Base-by-base conservation (phyloP, 2,113 vertebrate species). In the Platichthys flesus region DNA sequence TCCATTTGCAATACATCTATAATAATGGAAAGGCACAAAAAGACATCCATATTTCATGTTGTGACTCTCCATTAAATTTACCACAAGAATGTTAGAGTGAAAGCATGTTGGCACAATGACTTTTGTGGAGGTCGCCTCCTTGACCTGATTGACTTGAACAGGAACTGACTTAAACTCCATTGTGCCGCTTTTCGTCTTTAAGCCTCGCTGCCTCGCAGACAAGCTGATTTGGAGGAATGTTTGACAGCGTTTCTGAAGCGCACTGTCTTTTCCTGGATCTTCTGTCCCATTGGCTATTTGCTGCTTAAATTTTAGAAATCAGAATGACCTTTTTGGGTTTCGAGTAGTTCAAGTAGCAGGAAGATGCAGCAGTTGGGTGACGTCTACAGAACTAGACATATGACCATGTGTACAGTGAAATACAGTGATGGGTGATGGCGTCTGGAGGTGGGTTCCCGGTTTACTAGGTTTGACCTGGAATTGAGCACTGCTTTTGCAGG, bases 1-100 rank as follows among this genome's bases (percentile, higher is more conserved):
- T 86, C 84, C 83, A 89, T 85, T 88, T 83, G 84, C 87, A 88
- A 87, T 82, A 69, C 89, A 91, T 91, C 85, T 90, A 87, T 91
- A 87, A 69, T 82, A 84, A 90, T 81, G 82, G 68, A 84, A 78
- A 87, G 79, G 68, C 66, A 88, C 78, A 90, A 86, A 86, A 88
- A 84, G 81, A 58, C 24, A 79, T 92, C 49, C 2, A 83, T 88
- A 69, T 89, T 91, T 86, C 55, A 92, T 83, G 60, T 69, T 70
- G 42, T 57, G 65, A 73, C 72, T 74, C 57, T 78, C 74, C 76
- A 79, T 88, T 85, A 88, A 86, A 71, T 88, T 83, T 74, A 82
- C 90, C 85, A 79, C 23, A 5, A 76, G 81, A 56, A 67, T 77
- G 72, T 81, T 83, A 40, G 66, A 35, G 52, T 87, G 71, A 87